phyloP scores from a whole-genome alignment of 2,113 vertebrate species.

The Chloropsis cyanopogon region DNA sequence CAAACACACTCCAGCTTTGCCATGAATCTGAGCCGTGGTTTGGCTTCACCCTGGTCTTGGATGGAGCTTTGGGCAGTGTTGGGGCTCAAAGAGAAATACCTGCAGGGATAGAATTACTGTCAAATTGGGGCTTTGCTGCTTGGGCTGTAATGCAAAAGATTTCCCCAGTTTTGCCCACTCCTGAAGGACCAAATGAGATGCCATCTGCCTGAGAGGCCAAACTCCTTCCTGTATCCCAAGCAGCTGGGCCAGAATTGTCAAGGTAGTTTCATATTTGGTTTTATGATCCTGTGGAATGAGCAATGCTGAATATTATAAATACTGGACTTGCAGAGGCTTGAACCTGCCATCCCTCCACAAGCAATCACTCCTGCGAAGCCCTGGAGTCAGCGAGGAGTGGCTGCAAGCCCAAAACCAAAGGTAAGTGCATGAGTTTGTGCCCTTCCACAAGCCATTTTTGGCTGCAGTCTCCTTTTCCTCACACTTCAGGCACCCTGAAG shows the following conservation, averaged over 20 bases:
- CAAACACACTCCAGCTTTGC: background rate
- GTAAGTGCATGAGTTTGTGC: background rate
- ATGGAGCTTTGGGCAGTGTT: background rate
- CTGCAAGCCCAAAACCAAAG: slow-evolving; percentile 17
- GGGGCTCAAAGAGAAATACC: background rate
- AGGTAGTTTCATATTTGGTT: background rate
- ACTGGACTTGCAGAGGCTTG: slow-evolving; percentile 73
- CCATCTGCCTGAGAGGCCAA: background rate
- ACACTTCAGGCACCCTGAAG: fast-evolving
- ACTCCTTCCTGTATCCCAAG: background rate
- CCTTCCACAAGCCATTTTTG: fast-evolving
- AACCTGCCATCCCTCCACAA: slow-evolving; percentile 25
- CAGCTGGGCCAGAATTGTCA: background rate
- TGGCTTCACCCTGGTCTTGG: background rate
- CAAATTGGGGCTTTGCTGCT: background rate
- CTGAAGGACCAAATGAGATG: background rate
- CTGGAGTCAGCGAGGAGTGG: slow-evolving; percentile 1
- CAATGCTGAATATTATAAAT: slow-evolving; percentile 45
- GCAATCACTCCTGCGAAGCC: background rate
- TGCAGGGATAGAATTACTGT: background rate
- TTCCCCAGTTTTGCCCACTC: background rate
- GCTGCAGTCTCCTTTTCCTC: background rate
- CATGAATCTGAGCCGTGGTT: background rate
- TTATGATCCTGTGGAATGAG: background rate
- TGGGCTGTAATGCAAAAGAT: background rate